A percentile compares a stretch with the other conserved stretches of the same genome.
Conservation (phyloP, 2,113 vertebrate species). For the Hyperopisus bebe region DNA sequence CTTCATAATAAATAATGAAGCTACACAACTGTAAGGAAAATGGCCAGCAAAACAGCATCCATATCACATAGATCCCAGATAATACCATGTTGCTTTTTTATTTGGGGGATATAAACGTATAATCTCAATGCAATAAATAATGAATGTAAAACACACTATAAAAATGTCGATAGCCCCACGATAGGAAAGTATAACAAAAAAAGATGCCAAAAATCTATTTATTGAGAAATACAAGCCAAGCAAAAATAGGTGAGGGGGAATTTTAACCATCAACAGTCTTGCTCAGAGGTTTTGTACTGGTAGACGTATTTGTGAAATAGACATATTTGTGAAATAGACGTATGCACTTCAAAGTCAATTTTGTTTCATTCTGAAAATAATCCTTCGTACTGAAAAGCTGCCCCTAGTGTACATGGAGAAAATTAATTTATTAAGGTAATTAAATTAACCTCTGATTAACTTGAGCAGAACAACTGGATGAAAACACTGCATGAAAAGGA, state of each 20-base stretch:
- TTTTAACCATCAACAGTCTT: neutral
- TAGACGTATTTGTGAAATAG: too few species aligned
- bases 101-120: neutral
- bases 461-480: neutral
- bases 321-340: neutral
- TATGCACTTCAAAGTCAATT: neutral
- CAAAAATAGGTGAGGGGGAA: neutral
- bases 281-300: neutral
- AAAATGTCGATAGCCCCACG: neutral
- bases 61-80: neutral
- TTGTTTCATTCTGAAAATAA: neutral
- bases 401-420: neutral
- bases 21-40: neutral
- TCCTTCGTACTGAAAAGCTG: neutral
- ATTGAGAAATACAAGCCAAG: neutral
- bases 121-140: neutral
- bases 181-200: neutral
- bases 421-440: neutral
- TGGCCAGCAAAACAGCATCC: neutral
- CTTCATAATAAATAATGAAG: neutral
- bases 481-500: neutral
- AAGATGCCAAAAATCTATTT: neutral
- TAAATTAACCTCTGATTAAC: slow-evolving; percentile 6
- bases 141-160: neutral
- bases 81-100: neutral